Base-by-base conservation (phyloP, 1,140 invertebrate genomes). In the Drosophila pruinosa region DNA sequence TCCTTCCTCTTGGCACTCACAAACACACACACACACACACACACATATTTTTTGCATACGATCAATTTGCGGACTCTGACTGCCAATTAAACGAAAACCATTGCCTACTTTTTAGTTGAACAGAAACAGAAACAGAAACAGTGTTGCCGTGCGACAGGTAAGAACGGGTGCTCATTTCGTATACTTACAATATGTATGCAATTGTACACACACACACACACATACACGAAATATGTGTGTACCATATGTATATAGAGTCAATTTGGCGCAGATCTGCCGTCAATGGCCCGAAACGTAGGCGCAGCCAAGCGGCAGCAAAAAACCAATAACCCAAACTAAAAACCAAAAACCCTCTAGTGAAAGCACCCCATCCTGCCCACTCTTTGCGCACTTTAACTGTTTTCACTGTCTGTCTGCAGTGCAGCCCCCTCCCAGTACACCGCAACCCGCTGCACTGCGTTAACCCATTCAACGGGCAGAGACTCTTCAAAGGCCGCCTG, bases 401-500 rank as follows among this genome's bases (percentile, higher is more conserved):
- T 64, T 64, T 57, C 26, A 54, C 26, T 54, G 47, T 54, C 59
- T 70, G 67, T 70, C 67, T 63, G 48, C 28, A 21, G 19, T 10
- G 12, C 10, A 8, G 2, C 19, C 21, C n/a, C 10, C 4, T 2
- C 4, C 6, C 10, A 3, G 6, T n/a, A 2, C 17, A 1, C 17
- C 31, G 8, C 50, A 8, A 2, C 12, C 8, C 4, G 10, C 31
- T 8, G 1, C 15, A 2, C 28, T 28, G 22, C 48, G 38, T 50
- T 63, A 57, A 53, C 41, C 52, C 62, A 65, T 65, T 65, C 53
- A 53, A 41, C 52, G 52, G 52, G 62, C 39, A 24, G 52, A 65
- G 52, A 53, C 62, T 65, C 62, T 65, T 65, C 53, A 65, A 48
- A 65, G 19, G 36, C 43, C 24, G 8, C 21, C n/a, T 31, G 15